These are phyloP conservation scores for Ciconia stormi DNA, from an alignment of 2,113 vertebrate genomes.

Conservation along the genomic window DNA sequence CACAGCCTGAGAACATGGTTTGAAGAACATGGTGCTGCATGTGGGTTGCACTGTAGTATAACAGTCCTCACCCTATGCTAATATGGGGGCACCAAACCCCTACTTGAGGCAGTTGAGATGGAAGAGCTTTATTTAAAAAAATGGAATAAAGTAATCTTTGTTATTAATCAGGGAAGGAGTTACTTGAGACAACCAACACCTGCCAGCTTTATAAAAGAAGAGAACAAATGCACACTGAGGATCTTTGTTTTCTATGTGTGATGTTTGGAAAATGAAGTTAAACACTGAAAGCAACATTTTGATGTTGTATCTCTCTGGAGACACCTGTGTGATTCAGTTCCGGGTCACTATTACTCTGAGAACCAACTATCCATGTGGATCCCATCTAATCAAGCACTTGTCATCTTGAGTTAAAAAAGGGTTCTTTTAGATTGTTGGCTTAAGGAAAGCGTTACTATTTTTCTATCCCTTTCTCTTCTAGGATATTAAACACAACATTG, in stretches of 20 bases:
- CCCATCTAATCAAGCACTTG: background rate
- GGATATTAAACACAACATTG: conserved; percentile 93
- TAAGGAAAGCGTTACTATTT: background rate
- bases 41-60: background rate
- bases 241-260: background rate
- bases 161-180: background rate
- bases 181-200: background rate
- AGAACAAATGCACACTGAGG: background rate
- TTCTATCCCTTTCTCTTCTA: conserved; percentile 56
- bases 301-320: background rate
- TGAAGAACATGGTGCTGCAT: background rate
- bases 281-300: background rate
- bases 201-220: background rate
- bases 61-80: too few relatives aligned
- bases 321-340: background rate
- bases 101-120: background rate
- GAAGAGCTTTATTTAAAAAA: background rate
- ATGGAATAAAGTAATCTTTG: background rate
- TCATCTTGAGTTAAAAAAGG: background rate
- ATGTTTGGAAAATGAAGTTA: background rate
- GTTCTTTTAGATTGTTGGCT: background rate
- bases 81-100: background rate
- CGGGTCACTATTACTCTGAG: background rate
- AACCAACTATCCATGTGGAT: background rate
- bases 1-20: background rate